Base-by-base conservation (phyloP, 2,888 invertebrate species). In the Brenthis daphne region DNA sequence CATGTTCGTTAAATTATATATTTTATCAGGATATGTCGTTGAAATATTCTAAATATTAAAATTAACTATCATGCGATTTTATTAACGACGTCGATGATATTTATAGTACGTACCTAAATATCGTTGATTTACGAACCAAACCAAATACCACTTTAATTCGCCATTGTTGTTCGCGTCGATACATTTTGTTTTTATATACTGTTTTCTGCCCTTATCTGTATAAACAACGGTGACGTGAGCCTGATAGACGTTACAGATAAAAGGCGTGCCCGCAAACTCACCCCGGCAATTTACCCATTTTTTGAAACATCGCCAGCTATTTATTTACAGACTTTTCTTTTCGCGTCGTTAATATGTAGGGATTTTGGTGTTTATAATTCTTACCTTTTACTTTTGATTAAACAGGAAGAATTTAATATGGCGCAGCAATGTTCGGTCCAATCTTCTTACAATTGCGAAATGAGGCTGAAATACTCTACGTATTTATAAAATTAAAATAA, bases 191-290 rank as follows among this genome's bases (percentile, higher is more conserved):
- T 73, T 69, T 70, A 71, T 71, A 68, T 65, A 68, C 64, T 70
- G 57, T 64, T 72, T 85, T 84, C 83, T 85, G 80, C 78, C 79
- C 78, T 85, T 86, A 87, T 87, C 87, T 87, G 86, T 83, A 82
- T 84, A 79, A 79, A 80, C 81, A 76, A 78, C 74, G 79, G 78
- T 78, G 81, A 83, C 80, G 80, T 81, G 82, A 83, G 78, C 76
- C 74, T 87, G 86, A 88, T 89, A 88, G 86, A 87, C 89, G 85
- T 87, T 82, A 92, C 92, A 92, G 88, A 89, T 89, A 90, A 92
- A 92, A 90, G 90, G 91, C 91, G 91, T 87, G 85, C 82, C 89
- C 82, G 82, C 79, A 82, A 77, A 84, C 81, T 81, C 81, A 83
- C 85, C 83, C 84, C 80, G 82, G 82, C 85, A 84, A 85, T 89